phyloP scores from a whole-genome alignment of 2,888 invertebrate genomes.

The Synanthedon vespiformis region DNA sequence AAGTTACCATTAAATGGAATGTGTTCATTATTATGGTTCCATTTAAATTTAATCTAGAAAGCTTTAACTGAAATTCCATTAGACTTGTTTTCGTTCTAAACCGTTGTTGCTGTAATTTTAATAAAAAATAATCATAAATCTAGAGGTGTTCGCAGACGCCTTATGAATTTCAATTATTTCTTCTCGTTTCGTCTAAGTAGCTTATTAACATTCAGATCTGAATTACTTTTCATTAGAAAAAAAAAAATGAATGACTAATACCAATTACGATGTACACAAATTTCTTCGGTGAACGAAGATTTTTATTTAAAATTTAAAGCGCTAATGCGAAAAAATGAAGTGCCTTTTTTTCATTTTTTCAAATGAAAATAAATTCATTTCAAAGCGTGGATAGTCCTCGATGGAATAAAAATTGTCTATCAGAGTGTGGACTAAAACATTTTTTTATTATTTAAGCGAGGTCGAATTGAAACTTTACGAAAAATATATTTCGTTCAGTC shows the following conservation, averaged over 20 bases:
- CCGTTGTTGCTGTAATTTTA: background rate
- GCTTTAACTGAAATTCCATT: too few relatives aligned
- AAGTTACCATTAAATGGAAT: too few relatives aligned
- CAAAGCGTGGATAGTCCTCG: background rate
- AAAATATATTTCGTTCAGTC: too few relatives aligned
- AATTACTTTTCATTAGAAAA: constrained; percentile 15
- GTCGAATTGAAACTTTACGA: too few relatives aligned
- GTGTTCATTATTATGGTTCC: too few relatives aligned
- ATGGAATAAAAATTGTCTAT: background rate
- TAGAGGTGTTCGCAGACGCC: background rate
- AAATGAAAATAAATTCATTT: background rate
- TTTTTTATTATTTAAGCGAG: background rate
- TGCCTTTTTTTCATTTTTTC: constrained; percentile 1
- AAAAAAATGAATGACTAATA: background rate
- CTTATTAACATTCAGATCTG: constrained; percentile 16
- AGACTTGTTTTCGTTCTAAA: too few relatives aligned
- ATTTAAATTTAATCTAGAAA: too few relatives aligned
- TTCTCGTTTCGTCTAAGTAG: constrained; percentile 5
- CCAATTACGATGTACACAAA: background rate
- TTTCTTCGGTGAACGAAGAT: constrained; percentile 7
- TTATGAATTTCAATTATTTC: constrained; percentile 6
- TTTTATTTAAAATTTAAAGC: constrained; percentile 6
- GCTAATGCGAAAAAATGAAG: constrained; percentile 6
- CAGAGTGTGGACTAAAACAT: background rate
- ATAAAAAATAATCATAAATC: background rate